Percentiles rank a stretch among this genome's conserved stretches.
Conservation (phyloP, 2,888 invertebrate species). For the Rhamnusium bicolor region DNA sequence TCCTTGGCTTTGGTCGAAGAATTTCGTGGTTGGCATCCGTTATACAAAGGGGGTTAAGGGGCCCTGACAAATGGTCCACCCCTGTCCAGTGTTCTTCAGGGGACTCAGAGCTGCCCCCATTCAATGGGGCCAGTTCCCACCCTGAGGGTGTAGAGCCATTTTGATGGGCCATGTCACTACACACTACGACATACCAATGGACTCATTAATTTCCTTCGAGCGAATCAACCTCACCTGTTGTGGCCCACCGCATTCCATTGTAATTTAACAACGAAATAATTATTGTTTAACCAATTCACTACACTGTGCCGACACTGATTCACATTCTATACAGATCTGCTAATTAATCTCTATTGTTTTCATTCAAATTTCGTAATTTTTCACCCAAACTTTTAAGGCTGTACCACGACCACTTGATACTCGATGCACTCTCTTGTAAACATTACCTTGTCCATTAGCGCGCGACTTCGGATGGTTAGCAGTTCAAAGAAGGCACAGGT, state of each 20-base stretch:
- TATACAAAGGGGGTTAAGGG: slow-evolving; percentile 78
- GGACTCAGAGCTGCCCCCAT: slow-evolving; percentile 54
- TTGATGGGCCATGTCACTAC: slow-evolving; percentile 61
- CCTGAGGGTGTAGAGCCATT: slow-evolving; percentile 63
- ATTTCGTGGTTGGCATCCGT: slow-evolving; percentile 88
- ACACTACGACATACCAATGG: slow-evolving; percentile 34
- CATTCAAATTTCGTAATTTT: slow-evolving; percentile 19
- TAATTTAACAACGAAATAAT: slow-evolving; percentile 24
- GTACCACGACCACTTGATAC: slow-evolving; percentile 16
- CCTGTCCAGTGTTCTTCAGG: slow-evolving; percentile 70
- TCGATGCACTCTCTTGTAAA: slow-evolving; percentile 27
- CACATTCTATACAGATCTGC: not conserved
- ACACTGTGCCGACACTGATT: not conserved
- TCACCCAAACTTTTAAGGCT: slow-evolving; percentile 22
- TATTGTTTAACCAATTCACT: not conserved
- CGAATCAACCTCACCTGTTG: slow-evolving; percentile 33
- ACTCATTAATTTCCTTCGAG: slow-evolving; percentile 27
- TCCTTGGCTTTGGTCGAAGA: slow-evolving; percentile 87
- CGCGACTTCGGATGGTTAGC: slow-evolving; percentile 13
- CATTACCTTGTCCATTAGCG: slow-evolving; percentile 33
- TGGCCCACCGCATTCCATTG: slow-evolving; percentile 38
- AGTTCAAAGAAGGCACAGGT: slow-evolving; percentile 22
- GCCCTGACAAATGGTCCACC: slow-evolving; percentile 76
- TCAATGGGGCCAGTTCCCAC: slow-evolving; percentile 65
- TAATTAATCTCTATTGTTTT: not conserved